Conservation (phyloP, 2,888 invertebrate species). For the Muscina levida region DNA sequence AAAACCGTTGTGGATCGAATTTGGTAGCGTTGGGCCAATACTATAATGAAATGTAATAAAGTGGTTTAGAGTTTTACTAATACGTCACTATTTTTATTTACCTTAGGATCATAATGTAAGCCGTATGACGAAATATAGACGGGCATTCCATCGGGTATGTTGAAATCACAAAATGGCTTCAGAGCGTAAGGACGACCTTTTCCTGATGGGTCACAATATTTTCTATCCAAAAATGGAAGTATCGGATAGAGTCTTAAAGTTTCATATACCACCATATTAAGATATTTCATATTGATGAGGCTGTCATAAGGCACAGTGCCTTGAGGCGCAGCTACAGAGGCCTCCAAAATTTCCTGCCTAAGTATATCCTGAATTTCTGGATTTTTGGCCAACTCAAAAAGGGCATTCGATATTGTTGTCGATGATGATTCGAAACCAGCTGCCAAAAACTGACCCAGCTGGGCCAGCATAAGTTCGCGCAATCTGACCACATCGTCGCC, state of each 20-base stretch:
- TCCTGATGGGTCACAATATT: slow-evolving; percentile 69
- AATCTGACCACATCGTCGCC: slow-evolving; percentile 71
- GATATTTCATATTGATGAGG: slow-evolving; percentile 78
- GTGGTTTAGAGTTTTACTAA: too few species aligned
- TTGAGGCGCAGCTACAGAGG: slow-evolving; percentile 71
- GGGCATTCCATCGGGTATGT: slow-evolving; percentile 76
- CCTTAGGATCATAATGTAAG: slow-evolving; percentile 77
- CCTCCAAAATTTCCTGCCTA: slow-evolving; percentile 78
- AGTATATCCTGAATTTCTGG: slow-evolving; percentile 78
- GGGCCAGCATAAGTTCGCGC: slow-evolving; percentile 69
- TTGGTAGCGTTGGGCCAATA: slow-evolving; percentile 67
- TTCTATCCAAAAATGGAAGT: slow-evolving; percentile 76
- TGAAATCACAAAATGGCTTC: slow-evolving; percentile 71
- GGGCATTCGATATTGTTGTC: slow-evolving; percentile 79
- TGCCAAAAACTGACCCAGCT: slow-evolving; percentile 75
- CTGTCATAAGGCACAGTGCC: slow-evolving; percentile 78
- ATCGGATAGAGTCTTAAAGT: slow-evolving; percentile 77
- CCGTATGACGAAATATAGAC: slow-evolving; percentile 74
- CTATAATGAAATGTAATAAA: too few species aligned
- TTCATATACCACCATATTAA: slow-evolving; percentile 79
- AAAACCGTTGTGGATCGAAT: slow-evolving; percentile 73
- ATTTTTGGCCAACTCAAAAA: slow-evolving; percentile 79
- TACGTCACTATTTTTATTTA: slow-evolving; percentile 48
- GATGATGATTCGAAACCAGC: slow-evolving; percentile 79
- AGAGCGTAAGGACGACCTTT: slow-evolving; percentile 69